phyloP scores from a whole-genome alignment of 2,888 invertebrate genomes.

The Teinopalpus imperialis region DNA sequence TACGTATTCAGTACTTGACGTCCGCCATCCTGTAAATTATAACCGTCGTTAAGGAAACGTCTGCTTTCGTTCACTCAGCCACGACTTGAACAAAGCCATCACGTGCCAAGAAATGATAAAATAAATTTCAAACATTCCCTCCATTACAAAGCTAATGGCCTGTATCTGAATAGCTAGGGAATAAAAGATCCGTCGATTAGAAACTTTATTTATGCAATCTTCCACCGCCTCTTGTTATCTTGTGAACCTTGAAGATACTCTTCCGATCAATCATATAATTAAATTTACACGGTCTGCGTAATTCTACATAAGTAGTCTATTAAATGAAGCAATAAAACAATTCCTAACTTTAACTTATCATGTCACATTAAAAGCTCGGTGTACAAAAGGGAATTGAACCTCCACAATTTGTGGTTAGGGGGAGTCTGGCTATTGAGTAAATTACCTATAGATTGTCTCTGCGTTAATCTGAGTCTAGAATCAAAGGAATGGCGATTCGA shows the following conservation, averaged over 20 bases:
- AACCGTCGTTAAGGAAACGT: slow-evolving; percentile 28
- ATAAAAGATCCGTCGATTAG: slow-evolving; percentile 81
- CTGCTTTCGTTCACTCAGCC: slow-evolving; percentile 35
- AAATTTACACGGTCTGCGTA: slow-evolving; percentile 19
- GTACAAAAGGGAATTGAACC: slow-evolving; percentile 47
- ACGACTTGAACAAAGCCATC: slow-evolving; percentile 68
- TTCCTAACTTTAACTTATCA: too few species aligned
- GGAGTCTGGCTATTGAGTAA: slow-evolving; percentile 50
- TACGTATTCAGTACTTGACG: slow-evolving; percentile 3
- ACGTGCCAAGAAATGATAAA: slow-evolving; percentile 79
- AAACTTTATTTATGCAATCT: slow-evolving; percentile 81
- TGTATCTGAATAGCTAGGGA: slow-evolving; percentile 75
- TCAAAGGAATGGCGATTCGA: slow-evolving; percentile 29
- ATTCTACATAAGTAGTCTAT: too few species aligned
- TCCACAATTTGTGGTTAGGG: slow-evolving; percentile 44
- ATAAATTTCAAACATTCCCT: slow-evolving; percentile 76
- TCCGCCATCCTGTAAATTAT: slow-evolving; percentile 23
- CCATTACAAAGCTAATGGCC: slow-evolving; percentile 80
- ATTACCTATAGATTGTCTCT: slow-evolving; percentile 48
- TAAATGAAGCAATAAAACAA: too few species aligned
- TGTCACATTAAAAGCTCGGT: too few species aligned
- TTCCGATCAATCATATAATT: slow-evolving; percentile 36
- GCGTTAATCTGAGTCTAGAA: slow-evolving; percentile 45
- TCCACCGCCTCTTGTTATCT: slow-evolving; percentile 53
- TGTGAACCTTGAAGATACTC: slow-evolving; percentile 45